A percentile compares a stretch with the other conserved stretches of the same genome.
Conservation (phyloP, 2,888 invertebrate genomes). For the Eupithecia abbreviata region DNA sequence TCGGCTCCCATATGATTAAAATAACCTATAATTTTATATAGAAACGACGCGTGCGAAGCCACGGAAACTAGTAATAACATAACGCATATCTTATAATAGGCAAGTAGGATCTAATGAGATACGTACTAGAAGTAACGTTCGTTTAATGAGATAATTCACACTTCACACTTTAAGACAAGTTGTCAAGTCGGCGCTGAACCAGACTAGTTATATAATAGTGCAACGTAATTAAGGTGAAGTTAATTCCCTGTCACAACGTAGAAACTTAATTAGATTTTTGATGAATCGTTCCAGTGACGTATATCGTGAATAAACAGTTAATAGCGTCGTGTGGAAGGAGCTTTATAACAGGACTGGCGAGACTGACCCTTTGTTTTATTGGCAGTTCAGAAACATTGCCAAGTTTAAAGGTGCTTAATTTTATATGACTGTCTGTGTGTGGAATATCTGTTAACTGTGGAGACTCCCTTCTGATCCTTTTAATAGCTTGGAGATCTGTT, state of each 20-base stretch:
- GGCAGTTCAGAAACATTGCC: constrained; percentile 34
- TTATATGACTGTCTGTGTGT: constrained; percentile 34
- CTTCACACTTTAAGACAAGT: constrained; percentile 3
- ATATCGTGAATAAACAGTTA: constrained; percentile 42
- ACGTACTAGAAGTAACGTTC: neutral
- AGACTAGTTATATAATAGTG: constrained; percentile 49
- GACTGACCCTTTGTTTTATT: constrained; percentile 33
- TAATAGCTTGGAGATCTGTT: neutral
- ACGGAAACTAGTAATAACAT: too few relatives aligned
- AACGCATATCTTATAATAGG: neutral
- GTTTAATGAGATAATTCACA: constrained; percentile 4
- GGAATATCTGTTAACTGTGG: constrained; percentile 34
- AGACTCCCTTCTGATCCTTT: constrained; percentile 3
- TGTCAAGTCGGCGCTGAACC: constrained; percentile 48
- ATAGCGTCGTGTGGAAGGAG: constrained; percentile 31
- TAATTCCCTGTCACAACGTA: constrained; percentile 72
- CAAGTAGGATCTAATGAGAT: neutral
- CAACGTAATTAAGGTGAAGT: constrained; percentile 74
- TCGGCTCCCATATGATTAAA: neutral
- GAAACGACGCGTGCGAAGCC: neutral
- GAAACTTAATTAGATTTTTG: constrained; percentile 73
- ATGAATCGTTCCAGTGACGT: constrained; percentile 60
- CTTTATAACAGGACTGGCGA: constrained; percentile 31
- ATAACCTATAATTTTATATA: neutral
- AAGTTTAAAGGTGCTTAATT: constrained; percentile 31